Base-by-base conservation (phyloP, 2,113 vertebrate species). In the Neoarius graeffei region DNA sequence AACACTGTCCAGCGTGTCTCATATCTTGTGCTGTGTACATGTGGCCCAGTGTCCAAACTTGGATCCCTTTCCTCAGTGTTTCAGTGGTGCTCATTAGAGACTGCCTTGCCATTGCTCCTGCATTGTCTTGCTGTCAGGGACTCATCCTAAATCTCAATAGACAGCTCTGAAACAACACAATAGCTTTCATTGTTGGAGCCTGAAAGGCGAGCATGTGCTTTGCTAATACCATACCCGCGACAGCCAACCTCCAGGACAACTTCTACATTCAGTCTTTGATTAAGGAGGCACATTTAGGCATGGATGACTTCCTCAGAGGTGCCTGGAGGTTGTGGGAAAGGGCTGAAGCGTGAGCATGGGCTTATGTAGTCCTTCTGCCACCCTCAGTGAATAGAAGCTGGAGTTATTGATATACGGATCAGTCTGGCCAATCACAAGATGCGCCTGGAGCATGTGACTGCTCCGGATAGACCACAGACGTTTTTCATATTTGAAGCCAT, bases 241-340 rank as follows among this genome's bases (percentile, higher is more conserved):
- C 95, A 91, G 93, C 94, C 88, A 94, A 95, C 96, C 96, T 95
- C 95, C 94, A 92, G 94, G 96, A 96, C 94, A 94, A 94, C 95
- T 95, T 84, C 91, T 92, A 25, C 95, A 95, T 95, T 96, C 95
- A 95, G 95, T 48, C 93, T 94, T 94, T 96, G 96, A 97, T 96
- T 97, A 96, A 96, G 91, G 94, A 96, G 93, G 95, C 94, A 87
- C 91, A 93, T 95, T 97, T 96, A 96, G 95, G 94, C 95, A 96
- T 94, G 96, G 96, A 92, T 96, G 95, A 95, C 96, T 97, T 97
- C 96, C 96, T 96, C 94, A 88, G 93, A 95, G 92, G 94, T 95
- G 93, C 91, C 94, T 87, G 90, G 92, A 88, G 96, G 96, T 95
- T 96, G 96, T 97, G 96, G 97, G 96, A 97, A 97, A 95, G 91